phyloP scores from a whole-genome alignment of 2,888 invertebrate genomes.

The Harmothoe impar region DNA sequence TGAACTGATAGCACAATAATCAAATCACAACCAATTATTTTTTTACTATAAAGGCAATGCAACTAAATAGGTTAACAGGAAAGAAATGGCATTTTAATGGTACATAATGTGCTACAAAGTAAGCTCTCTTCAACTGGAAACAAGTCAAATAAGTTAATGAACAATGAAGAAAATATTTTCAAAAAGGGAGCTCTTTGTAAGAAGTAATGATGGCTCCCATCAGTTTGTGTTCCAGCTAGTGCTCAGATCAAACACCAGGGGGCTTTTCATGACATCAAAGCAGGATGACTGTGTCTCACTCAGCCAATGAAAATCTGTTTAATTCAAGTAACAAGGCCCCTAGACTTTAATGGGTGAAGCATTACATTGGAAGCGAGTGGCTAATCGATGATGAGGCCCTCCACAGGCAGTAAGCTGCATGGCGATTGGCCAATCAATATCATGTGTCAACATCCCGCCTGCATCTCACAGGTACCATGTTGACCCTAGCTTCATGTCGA shows the following conservation, averaged over 20 bases:
- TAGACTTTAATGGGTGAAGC: too few species aligned
- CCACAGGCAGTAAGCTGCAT: not conserved
- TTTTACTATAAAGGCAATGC: too few species aligned
- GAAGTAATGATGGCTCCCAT: too few species aligned
- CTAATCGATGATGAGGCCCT: conserved; percentile 4
- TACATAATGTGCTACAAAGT: too few species aligned
- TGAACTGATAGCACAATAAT: too few species aligned
- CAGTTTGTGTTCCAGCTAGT: not conserved
- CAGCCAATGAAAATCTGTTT: conserved; percentile 9
- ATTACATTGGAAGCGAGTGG: not conserved
- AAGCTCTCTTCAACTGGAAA: too few species aligned
- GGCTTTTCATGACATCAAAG: not conserved
- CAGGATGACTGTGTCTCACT: not conserved
- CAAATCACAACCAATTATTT: too few species aligned
- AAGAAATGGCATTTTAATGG: too few species aligned
- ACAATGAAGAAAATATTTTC: too few species aligned
- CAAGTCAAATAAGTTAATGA: too few species aligned
- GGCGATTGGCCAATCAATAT: conserved; percentile 33
- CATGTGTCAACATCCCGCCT: conserved; percentile 38
- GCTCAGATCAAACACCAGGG: not conserved
- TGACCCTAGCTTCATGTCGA: conserved; percentile 18
- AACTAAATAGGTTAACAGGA: too few species aligned
- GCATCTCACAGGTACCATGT: not conserved
- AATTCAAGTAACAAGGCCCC: not conserved
- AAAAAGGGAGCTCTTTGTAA: too few species aligned